Base-by-base conservation (phyloP, 2,797 vertebrate genomes). In the Myotis vivesi region DNA sequence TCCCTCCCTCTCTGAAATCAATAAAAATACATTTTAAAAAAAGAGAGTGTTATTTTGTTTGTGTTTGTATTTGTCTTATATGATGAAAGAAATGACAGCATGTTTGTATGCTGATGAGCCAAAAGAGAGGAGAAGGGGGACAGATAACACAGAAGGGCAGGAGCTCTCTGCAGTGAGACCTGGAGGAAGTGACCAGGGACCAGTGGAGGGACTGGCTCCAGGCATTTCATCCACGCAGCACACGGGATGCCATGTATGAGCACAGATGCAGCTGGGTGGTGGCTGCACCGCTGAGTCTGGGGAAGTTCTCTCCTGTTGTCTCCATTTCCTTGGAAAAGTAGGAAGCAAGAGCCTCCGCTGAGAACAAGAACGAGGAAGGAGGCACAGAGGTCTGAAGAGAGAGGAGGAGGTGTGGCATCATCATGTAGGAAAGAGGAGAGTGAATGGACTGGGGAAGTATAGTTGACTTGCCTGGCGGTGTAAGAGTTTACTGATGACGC, bases 251-350 rank as follows among this genome's bases (percentile, higher is more conserved):
- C 0, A 1, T 0, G 33, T n/a, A 5, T 6, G 1, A 38, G 73
- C 69, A 38, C 93, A 89, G 95, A 71, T 55, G 91, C 36, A 17
- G 22, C 91, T 73, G 89, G 96, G 95, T 0, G 30, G 30, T 0
- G 55, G 59, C n/a, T 16, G 87, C 0, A 5, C 17, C 4, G n/a
- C 73, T 2, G 73, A 89, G 83, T 38, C 86, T 44, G 51, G 49
- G 89, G 69, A 92, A 64, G 55, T 82, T 22, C 4, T 83, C 91
- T 94, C 82, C 94, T 55, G 57, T 13, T 89, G 93, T 81, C 80
- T 89, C 77, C 75, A 3, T 94, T 96, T 94, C 69, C 95, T 92
- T 19, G 0, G 62, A 72, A 72, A 96, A 96, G 55, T 22, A 94
- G 89, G 93, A 97, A 93, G 68, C 64, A 28, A 36, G 55, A 59